phyloP scores from a whole-genome alignment of 2,888 invertebrate genomes.

The Rotaria macrura region DNA sequence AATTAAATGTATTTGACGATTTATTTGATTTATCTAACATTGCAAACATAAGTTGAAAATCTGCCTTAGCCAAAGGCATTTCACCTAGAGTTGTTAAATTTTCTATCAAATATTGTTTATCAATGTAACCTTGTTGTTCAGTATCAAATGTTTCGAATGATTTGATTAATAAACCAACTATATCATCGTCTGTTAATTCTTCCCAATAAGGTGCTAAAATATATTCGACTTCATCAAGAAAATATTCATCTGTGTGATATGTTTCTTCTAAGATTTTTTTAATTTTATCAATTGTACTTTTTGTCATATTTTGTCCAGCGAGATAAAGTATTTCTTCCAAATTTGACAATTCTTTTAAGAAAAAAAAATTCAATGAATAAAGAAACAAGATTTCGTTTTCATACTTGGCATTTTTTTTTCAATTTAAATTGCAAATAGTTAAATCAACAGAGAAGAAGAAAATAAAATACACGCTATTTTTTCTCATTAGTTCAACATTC shows the following conservation, averaged over 20 bases:
- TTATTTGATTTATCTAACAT: background rate
- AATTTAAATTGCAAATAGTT: too few relatives aligned
- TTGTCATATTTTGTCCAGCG: background rate
- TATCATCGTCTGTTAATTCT: background rate
- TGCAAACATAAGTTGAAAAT: slow-evolving; percentile 7
- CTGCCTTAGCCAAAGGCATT: background rate
- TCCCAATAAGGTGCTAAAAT: background rate
- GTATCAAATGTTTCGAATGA: background rate
- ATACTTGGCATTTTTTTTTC: too few relatives aligned
- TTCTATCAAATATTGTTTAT: background rate
- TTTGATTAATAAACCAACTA: background rate
- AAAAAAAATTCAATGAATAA: background rate
- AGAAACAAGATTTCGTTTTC: background rate
- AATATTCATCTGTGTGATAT: background rate
- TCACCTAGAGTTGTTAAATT: background rate
- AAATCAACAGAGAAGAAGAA: background rate
- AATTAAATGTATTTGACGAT: background rate
- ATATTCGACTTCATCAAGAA: background rate
- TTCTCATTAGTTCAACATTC: too few relatives aligned
- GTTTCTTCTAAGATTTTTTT: background rate
- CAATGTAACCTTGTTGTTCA: background rate
- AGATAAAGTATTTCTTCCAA: background rate
- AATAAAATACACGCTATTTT: too few relatives aligned
- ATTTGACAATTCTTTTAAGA: background rate
- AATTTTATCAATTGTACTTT: background rate